Base-by-base conservation (phyloP, 2,797 vertebrate genomes). In the Halcyon leucocephala region DNA sequence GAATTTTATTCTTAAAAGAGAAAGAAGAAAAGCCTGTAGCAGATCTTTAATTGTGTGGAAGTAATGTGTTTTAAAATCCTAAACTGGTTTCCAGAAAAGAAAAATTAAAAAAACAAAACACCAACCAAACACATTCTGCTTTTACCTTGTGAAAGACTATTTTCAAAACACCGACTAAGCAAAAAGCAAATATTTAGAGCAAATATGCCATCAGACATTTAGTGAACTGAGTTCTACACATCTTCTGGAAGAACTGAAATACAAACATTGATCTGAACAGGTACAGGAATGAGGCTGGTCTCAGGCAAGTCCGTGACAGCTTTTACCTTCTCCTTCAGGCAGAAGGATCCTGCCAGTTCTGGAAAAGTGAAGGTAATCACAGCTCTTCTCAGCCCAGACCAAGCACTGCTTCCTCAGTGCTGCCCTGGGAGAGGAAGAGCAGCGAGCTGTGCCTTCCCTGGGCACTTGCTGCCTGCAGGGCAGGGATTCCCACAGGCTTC, bases 401-500 rank as follows among this genome's bases (percentile, higher is more conserved):
- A 1, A 48, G 48, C 4, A 8, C 17, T 20, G 39, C 9, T 52
- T 48, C 46, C 79, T 66, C n/a, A 4, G 49, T 10, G 18, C 46
- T 46, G 64, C 52, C 42, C 25, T 6, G 4, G 48, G 64, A 77
- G 11, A 66, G n/a, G 79, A 66, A n/a, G 70, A 46, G 35, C 14
- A 8, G 5, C 3, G 18, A 41, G 31, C 54, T 24, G 22, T 12
- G 22, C 35, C 70, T 31, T 17, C 7, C 6, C 35, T 1, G 2
- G 0, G 9, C 25, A 26, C 57, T 14, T 1, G 1, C 39, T 42
- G 29, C 39, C 1, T 10, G 26, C 13, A 2, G 19, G 5, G 17
- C 49, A 16, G 12, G 0, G 28, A 24, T 24, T 10, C 33, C 4
- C 0, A 0, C 9, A 6, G 8, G 29, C 12, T 16, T 12, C 57